Evolutionary conservation across 2,113 vertebrate genomes (phyloP).

Genomic region (Ceyx cyanopectus): DNA sequence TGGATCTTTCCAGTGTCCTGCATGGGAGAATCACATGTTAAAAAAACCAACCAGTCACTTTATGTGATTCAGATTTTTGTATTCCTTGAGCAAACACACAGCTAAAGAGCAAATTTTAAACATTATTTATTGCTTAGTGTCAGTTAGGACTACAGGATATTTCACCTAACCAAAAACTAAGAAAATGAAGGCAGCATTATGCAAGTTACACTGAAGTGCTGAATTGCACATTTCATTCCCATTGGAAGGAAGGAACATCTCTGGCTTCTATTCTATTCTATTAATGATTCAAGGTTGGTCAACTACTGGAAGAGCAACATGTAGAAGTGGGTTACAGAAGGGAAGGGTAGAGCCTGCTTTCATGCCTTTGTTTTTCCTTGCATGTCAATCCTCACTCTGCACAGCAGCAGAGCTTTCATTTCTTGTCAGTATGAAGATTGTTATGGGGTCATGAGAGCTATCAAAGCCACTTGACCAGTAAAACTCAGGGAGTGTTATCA

Average conservation of each 20-base stretch:
- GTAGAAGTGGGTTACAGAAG: background rate
- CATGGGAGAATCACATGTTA: slow-evolving; percentile 30
- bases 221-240: background rate
- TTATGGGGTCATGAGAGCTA: background rate
- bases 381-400: background rate
- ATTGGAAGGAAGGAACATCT: background rate
- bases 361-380: background rate
- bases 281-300: background rate
- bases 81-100: background rate
- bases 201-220: background rate
- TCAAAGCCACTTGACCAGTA: background rate
- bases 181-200: background rate
- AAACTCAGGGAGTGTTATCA: background rate
- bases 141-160: background rate
- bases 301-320: background rate
- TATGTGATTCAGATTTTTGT: background rate
- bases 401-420: background rate
- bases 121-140: background rate
- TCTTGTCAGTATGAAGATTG: background rate
- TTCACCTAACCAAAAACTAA: background rate
- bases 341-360: background rate
- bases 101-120: background rate
- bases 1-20: slow-evolving; percentile 34
- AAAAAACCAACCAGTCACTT: background rate
- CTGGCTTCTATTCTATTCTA: background rate